phyloP scores from a whole-genome alignment of 2,888 invertebrate genomes.

The Scaptomyza cyrtandrae region DNA sequence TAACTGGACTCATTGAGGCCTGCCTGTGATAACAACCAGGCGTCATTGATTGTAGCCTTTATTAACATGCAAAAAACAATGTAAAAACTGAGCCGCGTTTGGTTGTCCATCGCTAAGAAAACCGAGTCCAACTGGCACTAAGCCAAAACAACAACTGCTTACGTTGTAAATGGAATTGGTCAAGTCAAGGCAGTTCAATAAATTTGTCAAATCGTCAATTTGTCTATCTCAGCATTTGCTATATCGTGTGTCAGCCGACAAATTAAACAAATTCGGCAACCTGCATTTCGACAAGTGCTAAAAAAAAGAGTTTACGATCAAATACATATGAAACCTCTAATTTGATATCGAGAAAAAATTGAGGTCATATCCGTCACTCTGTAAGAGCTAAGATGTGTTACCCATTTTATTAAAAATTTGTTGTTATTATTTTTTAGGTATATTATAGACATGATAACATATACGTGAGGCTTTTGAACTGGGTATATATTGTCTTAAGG shows the following conservation, averaged over 20 bases:
- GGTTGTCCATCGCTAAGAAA: constrained; percentile 43
- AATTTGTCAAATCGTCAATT: constrained; percentile 33
- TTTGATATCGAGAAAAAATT: neutral
- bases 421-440: neutral
- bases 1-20: constrained; percentile 80
- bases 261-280: constrained; percentile 29
- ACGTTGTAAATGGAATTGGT: constrained; percentile 45
- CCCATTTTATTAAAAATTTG: neutral
- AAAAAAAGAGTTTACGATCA: constrained; percentile 2
- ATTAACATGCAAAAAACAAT: constrained; percentile 21
- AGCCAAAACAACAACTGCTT: constrained; percentile 41
- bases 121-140: constrained; percentile 36
- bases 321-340: neutral
- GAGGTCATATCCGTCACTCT: neutral
- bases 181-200: constrained; percentile 42
- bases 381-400: neutral
- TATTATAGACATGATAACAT: neutral
- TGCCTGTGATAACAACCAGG: constrained; percentile 74
- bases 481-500: neutral
- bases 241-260: constrained; percentile 47
- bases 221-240: constrained; percentile 61
- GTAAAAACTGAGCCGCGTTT: constrained; percentile 30
- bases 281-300: constrained; percentile 24
- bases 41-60: constrained; percentile 7
- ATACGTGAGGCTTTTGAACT: neutral